A percentile compares a stretch with the other conserved stretches of the same genome.
phyloP scores from a whole-genome alignment of 2,888 invertebrate species.

The Acanthosepion esculentum region DNA sequence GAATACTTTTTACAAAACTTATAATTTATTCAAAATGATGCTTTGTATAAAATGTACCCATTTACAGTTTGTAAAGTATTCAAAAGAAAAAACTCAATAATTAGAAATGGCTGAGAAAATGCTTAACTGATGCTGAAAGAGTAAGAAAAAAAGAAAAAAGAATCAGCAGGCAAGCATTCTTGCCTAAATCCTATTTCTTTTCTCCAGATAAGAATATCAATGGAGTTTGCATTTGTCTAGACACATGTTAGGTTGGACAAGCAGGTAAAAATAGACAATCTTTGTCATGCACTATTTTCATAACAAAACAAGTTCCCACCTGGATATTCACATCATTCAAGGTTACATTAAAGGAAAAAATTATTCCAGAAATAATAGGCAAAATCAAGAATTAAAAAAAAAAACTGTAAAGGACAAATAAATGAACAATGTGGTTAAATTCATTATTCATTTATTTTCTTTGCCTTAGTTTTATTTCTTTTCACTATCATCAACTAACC shows the following conservation, averaged over 20 bases:
- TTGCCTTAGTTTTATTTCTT: no score
- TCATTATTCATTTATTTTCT: no score
- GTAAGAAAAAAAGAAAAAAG: no score
- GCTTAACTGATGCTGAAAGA: neutral
- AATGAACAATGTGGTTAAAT: no score
- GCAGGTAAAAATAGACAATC: neutral
- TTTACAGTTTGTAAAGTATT: neutral
- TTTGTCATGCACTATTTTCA: no score
- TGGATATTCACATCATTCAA: no score
- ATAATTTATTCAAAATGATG: neutral
- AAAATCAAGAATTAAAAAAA: no score
- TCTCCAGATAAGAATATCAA: slow-evolving; percentile 15
- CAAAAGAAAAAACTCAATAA: neutral
- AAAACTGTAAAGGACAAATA: no score
- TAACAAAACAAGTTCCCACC: no score
- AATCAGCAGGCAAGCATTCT: neutral
- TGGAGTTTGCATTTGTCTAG: neutral
- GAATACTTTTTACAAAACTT: neutral
- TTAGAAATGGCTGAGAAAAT: neutral
- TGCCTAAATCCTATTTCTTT: neutral
- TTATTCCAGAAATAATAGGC: no score
- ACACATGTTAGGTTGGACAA: neutral
- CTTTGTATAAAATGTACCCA: neutral
- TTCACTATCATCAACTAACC: no score
- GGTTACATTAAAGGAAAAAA: no score